Conservation (phyloP, 2,797 vertebrate species). For the Choloepus didactylus region DNA sequence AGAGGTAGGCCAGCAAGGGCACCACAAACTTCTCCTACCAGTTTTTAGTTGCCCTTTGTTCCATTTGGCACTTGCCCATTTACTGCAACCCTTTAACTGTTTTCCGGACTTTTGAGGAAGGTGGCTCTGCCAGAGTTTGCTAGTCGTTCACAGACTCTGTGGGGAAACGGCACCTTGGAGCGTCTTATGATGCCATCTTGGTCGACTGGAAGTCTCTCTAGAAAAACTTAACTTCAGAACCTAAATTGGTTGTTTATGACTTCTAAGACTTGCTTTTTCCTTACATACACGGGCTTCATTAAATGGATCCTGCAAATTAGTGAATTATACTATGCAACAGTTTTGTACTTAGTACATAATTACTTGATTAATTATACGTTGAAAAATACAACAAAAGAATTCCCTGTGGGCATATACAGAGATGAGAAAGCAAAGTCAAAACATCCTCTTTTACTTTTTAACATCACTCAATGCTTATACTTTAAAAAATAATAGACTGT, state of each 20-base stretch:
- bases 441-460: background rate
- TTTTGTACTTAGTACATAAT: background rate
- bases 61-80: too few species aligned
- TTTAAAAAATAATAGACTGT: constrained; percentile 60
- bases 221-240: constrained; percentile 44
- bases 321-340: background rate
- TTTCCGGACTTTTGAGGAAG: too few species aligned
- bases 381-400: constrained; percentile 27
- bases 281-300: background rate
- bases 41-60: too few species aligned
- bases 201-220: background rate
- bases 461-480: background rate
- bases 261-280: background rate
- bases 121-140: too few species aligned
- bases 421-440: constrained; percentile 42
- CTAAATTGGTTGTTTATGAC: background rate
- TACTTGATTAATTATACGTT: constrained; percentile 7
- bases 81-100: too few species aligned
- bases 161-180: too few species aligned
- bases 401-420: background rate
- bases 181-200: too few species aligned
- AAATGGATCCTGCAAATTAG: background rate
- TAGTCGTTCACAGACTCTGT: too few species aligned
- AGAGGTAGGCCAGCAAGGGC: too few species aligned
- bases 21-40: too few species aligned